phyloP scores from a whole-genome alignment of 2,113 vertebrate species.

The Haplochromis burtoni region DNA sequence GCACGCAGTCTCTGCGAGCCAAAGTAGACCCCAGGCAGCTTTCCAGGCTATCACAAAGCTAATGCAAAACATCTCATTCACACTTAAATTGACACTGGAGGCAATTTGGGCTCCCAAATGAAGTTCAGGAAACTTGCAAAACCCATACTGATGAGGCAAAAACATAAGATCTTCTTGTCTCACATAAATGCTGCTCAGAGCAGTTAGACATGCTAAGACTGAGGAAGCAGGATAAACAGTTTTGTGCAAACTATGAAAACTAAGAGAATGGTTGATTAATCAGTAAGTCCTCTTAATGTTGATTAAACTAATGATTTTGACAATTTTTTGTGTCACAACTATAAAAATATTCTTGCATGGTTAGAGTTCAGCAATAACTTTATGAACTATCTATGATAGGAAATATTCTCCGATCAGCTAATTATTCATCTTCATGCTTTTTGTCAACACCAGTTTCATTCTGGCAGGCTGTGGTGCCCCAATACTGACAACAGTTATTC shows the following conservation, averaged over 20 bases:
- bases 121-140: not conserved
- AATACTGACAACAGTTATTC: not conserved
- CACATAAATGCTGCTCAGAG: not conserved
- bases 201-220: not conserved
- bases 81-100: not conserved
- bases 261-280: not conserved
- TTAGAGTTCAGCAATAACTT: not conserved
- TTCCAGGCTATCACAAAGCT: not conserved
- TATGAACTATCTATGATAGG: not conserved
- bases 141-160: not conserved
- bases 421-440: not conserved
- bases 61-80: not conserved
- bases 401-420: not conserved
- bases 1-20: not conserved
- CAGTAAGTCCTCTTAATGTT: not conserved
- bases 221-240: not conserved
- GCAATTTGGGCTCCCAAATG: not conserved
- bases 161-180: not conserved
- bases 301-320: not conserved
- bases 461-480: not conserved
- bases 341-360: fast-evolving
- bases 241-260: not conserved
- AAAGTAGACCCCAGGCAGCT: not conserved
- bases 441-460: not conserved
- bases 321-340: not conserved